These are phyloP conservation scores for Metopia argyrocephala DNA, from an alignment of 2,888 invertebrate genomes.

Conservation along the genomic window DNA sequence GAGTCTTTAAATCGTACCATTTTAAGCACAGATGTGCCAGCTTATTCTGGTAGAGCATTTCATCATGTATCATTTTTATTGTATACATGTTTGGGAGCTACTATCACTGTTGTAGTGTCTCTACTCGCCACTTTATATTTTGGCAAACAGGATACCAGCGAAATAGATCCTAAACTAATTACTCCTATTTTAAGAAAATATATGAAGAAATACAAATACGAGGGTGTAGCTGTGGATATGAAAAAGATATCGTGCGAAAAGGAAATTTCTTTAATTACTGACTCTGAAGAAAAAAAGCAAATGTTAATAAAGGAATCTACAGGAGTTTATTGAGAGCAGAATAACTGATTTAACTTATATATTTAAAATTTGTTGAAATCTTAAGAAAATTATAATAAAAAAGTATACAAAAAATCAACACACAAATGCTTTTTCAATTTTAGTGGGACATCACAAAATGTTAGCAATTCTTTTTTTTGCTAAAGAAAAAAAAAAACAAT, in stretches of 20 bases:
- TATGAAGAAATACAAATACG: slow-evolving; percentile 66
- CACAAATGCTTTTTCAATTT: too few species aligned
- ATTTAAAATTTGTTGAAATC: too few species aligned
- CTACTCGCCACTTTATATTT: slow-evolving; percentile 81
- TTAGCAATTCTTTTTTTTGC: too few species aligned
- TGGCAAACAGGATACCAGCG: slow-evolving; percentile 79
- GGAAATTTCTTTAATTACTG: background rate
- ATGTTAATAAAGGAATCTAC: background rate
- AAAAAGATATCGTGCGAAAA: background rate
- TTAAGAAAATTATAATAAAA: too few species aligned
- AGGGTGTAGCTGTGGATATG: slow-evolving; percentile 58
- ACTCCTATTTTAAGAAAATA: slow-evolving; percentile 83
- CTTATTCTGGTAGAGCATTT: slow-evolving; percentile 49
- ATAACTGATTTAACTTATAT: too few species aligned
- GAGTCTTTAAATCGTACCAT: slow-evolving; percentile 67
- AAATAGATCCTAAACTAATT: slow-evolving; percentile 81
- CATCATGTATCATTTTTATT: slow-evolving; percentile 85
- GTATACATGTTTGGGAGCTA: slow-evolving; percentile 83
- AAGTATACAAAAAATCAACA: too few species aligned
- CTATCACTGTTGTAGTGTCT: slow-evolving; percentile 81
- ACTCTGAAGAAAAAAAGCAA: background rate
- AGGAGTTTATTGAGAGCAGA: background rate
- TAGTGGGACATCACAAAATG: too few species aligned
- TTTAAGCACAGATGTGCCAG: slow-evolving; percentile 45
- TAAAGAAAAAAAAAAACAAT: too few species aligned